A percentile compares a stretch with the other conserved stretches of the same genome.
Conservation (phyloP, 2,888 invertebrate species). For the Pristionchus arcanus region DNA sequence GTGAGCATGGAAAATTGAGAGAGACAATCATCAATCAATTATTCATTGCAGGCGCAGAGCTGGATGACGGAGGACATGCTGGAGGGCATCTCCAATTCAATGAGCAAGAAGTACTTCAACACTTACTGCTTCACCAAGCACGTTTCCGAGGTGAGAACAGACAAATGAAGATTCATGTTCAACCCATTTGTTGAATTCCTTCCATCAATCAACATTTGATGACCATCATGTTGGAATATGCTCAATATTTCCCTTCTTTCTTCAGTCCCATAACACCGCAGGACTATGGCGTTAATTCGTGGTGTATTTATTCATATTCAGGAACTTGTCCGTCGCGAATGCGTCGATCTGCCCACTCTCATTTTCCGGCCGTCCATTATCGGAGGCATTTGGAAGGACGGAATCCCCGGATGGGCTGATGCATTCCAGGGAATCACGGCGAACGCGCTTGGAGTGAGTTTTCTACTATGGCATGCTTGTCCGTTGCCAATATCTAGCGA, state of each 20-base stretch:
- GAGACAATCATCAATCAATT: background rate
- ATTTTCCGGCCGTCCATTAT: conserved; percentile 93
- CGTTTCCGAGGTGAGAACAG: conserved; percentile 86
- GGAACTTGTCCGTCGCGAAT: conserved; percentile 85
- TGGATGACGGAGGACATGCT: conserved; percentile 83
- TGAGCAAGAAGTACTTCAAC: conserved; percentile 88
- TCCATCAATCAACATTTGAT: too few species aligned
- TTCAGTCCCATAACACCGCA: too few species aligned
- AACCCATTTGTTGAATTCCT: too few species aligned
- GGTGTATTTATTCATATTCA: background rate
- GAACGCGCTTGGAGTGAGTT: conserved; percentile 21
- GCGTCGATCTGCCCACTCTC: conserved; percentile 86
- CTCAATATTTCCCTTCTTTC: too few species aligned
- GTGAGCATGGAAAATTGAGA: background rate
- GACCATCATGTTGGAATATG: too few species aligned
- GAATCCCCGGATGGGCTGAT: conserved; percentile 91
- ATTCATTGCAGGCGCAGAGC: conserved; percentile 68
- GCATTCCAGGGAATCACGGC: conserved; percentile 94
- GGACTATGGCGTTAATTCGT: too few species aligned
- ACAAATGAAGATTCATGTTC: too few species aligned
- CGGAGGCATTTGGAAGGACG: conserved; percentile 85
- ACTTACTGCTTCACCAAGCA: conserved; percentile 94
- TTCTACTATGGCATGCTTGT: background rate
- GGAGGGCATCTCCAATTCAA: conserved; percentile 80
- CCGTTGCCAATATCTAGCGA: too few species aligned